Base-by-base conservation (phyloP, 2,888 invertebrate species). In the Lycaena phlaeas region DNA sequence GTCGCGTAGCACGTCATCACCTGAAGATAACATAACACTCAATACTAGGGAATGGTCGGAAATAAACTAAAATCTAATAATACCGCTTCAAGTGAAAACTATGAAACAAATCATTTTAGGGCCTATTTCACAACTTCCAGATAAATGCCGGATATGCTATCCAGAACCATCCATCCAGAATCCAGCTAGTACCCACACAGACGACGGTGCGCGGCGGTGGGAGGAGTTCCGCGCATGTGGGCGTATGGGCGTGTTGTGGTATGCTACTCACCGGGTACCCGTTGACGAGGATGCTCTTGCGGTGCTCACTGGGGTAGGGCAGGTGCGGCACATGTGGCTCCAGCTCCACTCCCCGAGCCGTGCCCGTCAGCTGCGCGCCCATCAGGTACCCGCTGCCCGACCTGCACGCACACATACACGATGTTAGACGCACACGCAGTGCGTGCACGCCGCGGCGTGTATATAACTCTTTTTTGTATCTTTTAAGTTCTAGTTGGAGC, bases 1-100 rank as follows among this genome's bases (percentile, higher is more conserved):
- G 70, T 68, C 1, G 84, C 77, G 58, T 76, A 82, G 40, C 82
- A 79, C 1, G 78, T 82, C 84, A 82, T 81, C 43, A 81, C 79
- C 82, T 82, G 45, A 0, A 14, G n/a, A n/a, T n/a, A n/a, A n/a
- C n/a, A n/a, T n/a, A n/a, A n/a, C n/a, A n/a, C n/a, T n/a, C n/a
- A n/a, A n/a, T n/a, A n/a, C n/a, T n/a, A n/a, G n/a, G n/a, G n/a
- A n/a, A n/a, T n/a, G n/a, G n/a, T n/a, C n/a, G n/a, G n/a, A n/a
- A n/a, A n/a, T n/a, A n/a, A n/a, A n/a, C n/a, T n/a, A n/a, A n/a
- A n/a, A n/a, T n/a, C n/a, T n/a, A n/a, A n/a, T n/a, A n/a, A n/a
- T n/a, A n/a, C n/a, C n/a, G n/a, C n/a, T n/a, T n/a, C n/a, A n/a
- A n/a, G n/a, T n/a, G n/a, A n/a, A n/a, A n/a, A n/a, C n/a, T n/a